These are phyloP conservation scores for Asobara japonica DNA, from an alignment of 1,140 invertebrate species.

Conservation along the genomic window DNA sequence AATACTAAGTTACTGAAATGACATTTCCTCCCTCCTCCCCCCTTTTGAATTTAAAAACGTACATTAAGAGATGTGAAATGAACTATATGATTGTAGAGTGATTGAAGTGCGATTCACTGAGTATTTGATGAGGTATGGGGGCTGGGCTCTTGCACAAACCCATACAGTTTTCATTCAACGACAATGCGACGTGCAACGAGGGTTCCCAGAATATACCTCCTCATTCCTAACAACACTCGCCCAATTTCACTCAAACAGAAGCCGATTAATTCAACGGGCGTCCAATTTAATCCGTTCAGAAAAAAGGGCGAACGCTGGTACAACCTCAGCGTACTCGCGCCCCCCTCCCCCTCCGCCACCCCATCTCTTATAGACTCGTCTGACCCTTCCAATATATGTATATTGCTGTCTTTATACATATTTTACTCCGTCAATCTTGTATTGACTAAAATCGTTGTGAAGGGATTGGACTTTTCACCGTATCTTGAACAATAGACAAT, in stretches of 20 bases:
- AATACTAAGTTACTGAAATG: too few species aligned
- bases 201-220: slow-evolving; percentile 38
- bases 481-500: not conserved
- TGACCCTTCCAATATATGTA: not conserved
- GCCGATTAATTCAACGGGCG: slow-evolving; percentile 66
- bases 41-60: not conserved
- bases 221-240: slow-evolving; percentile 65
- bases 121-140: not conserved
- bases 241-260: slow-evolving; percentile 69
- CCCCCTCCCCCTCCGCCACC: too few species aligned
- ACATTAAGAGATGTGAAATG: slow-evolving; percentile 1
- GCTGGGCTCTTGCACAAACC: not conserved
- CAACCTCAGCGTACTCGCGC: not conserved
- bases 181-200: not conserved
- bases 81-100: not conserved
- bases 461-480: not conserved
- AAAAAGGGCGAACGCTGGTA: slow-evolving; percentile 31
- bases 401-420: slow-evolving; percentile 1
- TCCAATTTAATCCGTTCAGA: slow-evolving; percentile 64
- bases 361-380: not conserved
- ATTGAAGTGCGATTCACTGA: not conserved
- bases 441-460: not conserved
- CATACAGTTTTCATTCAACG: slow-evolving; percentile 1
- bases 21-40: not conserved
- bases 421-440: not conserved